Evolutionary conservation across 2,888 invertebrate species (phyloP), one percentile per base, ranked within the genome.

Genomic region (Colostygia pectinataria): DNA sequence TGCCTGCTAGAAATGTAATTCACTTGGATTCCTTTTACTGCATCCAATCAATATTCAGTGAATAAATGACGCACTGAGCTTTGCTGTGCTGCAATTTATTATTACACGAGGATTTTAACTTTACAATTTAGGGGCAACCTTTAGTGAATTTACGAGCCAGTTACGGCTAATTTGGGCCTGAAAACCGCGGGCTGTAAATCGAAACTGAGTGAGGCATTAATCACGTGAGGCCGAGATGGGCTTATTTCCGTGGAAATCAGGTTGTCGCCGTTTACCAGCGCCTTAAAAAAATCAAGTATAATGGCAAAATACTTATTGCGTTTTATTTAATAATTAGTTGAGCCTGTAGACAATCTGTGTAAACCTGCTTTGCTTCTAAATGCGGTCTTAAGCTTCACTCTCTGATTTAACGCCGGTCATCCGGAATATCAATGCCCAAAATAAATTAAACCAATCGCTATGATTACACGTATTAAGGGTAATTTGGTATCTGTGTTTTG

Each of bases 111-210:
- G 50, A 50, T 48, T 53, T 51, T 44, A 57, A 53, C 45, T 58
- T 56, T 34, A 56, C 49, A 44, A 57, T 59, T 59, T 59, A 59
- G 58, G 52, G 61, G 63, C 61, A 55, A 66, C 66, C 66, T 66
- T 63, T 60, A 46, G 53, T 46, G 49, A 66, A 77, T 76, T 73
- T 72, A 74, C 69, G 70, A 59, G 57, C 57, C 62, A 61, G 63
- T 63, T 53, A 61, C 61, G 70, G 79, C 74, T 73, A 78, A 81
- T 82, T 80, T 73, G 70, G 71, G 69, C 69, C 68, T 68, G 69
- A 66, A 74, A 71, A 68, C 75, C 71, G 55, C 70, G 66, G 61
- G 67, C 63, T 71, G 73, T 81, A 77, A 79, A 81, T 81, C 71
- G 74, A 66, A 68, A 61, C 69, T 62, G 66, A 61, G 73, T 55